Evolutionary conservation across 2,113 vertebrate genomes (phyloP).

Genomic region (Misgurnus anguillicaudatus): DNA sequence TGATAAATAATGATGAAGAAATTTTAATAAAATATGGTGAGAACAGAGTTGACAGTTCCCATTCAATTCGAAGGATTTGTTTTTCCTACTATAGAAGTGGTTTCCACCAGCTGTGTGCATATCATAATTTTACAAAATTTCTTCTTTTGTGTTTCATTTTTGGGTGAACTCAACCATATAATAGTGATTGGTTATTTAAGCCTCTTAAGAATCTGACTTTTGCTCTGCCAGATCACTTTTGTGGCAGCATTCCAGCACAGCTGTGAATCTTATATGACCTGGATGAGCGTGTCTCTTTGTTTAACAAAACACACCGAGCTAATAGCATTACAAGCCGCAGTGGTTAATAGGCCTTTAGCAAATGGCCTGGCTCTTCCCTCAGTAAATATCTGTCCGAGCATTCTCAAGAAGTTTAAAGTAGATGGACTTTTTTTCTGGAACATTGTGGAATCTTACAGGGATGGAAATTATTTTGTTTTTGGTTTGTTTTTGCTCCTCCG

Average conservation of each 20-base stretch:
- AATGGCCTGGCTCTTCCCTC: conserved; percentile 2
- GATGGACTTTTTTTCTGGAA: not conserved
- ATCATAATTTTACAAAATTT: no score
- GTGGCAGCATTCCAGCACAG: not conserved
- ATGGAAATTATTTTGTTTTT: not conserved
- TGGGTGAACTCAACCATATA: not conserved
- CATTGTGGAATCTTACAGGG: not conserved
- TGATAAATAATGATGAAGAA: no score
- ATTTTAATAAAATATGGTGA: no score
- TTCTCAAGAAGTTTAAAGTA: not conserved
- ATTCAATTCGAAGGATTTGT: no score
- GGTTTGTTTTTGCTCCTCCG: conserved; percentile 26
- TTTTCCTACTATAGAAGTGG: no score
- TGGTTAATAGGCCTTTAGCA: conserved; percentile 10
- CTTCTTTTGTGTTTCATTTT: no score
- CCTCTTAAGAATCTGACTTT: conserved; percentile 2
- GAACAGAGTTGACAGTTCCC: no score
- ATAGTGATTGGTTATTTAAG: not conserved
- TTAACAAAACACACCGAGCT: conserved; percentile 13
- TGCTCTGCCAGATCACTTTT: conserved; percentile 11
- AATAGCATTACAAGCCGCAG: conserved; percentile 18
- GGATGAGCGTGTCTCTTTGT: not conserved
- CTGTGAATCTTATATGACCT: conserved; percentile 26
- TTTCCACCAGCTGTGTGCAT: no score
- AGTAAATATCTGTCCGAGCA: conserved; percentile 18